Evolutionary conservation across 2,113 vertebrate genomes (phyloP).

Genomic region (Ciconia stormi): DNA sequence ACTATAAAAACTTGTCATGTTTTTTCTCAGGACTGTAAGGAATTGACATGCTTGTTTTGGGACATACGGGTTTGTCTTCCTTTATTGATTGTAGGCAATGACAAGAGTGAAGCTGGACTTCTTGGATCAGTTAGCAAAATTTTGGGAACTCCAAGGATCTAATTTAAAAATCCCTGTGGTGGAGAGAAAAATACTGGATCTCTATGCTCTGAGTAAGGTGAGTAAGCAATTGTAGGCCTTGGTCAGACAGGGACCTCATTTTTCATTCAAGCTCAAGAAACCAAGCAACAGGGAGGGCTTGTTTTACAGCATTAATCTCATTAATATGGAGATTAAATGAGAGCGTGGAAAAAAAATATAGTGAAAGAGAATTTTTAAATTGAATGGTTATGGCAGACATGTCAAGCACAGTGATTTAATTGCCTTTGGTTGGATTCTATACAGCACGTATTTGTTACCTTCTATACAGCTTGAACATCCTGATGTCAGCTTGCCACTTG

Average conservation of each 20-base stretch:
- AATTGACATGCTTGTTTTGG: neutral
- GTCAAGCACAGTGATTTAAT: neutral
- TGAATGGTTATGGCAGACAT: neutral
- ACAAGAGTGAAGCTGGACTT: constrained; percentile 97
- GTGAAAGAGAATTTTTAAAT: neutral
- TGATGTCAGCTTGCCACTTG: neutral
- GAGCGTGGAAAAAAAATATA: neutral
- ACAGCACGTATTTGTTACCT: neutral
- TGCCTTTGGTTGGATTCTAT: neutral
- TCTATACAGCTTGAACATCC: neutral
- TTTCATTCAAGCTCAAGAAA: neutral
- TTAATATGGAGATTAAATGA: neutral
- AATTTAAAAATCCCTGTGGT: constrained; percentile 94
- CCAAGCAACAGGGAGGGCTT: neutral
- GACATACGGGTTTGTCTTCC: neutral
- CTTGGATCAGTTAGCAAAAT: constrained; percentile 95
- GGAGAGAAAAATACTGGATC: constrained; percentile 92
- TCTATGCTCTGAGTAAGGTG: constrained; percentile 95
- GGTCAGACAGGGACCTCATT: neutral
- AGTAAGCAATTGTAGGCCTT: neutral
- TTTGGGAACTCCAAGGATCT: constrained; percentile 97
- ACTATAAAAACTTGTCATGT: neutral
- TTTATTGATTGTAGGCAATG: constrained; percentile 82
- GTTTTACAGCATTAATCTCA: neutral
- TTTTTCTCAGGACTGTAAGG: neutral